Evolutionary conservation across 2,113 vertebrate species (phyloP).

Genomic region (Phyllopteryx taeniolatus): DNA sequence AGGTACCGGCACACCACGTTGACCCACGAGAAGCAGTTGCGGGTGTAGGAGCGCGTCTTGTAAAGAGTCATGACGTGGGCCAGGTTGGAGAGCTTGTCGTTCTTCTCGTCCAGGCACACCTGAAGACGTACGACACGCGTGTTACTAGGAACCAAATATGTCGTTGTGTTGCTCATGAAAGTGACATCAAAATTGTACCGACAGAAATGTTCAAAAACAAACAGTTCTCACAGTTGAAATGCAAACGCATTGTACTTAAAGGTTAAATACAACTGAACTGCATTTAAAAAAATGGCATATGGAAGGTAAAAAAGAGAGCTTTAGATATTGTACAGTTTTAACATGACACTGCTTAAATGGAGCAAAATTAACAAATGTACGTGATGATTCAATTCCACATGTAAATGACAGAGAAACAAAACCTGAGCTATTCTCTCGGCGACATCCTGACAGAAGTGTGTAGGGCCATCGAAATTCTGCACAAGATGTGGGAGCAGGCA

Average conservation of each 20-base stretch:
- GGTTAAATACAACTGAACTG: too few species aligned
- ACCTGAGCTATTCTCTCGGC: conserved; percentile 95
- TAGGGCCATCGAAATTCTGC: conserved; percentile 91
- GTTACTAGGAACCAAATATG: too few species aligned
- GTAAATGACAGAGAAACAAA: conserved; percentile 3
- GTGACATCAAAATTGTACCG: too few species aligned
- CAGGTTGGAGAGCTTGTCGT: conserved; percentile 91
- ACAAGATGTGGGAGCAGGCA: conserved; percentile 95
- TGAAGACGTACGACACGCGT: conserved; percentile 34
- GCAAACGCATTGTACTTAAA: too few species aligned
- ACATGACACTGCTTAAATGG: neutral
- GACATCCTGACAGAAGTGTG: conserved; percentile 90
- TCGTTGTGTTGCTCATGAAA: too few species aligned
- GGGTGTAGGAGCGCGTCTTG: conserved; percentile 92
- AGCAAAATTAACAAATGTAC: neutral
- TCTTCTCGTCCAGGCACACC: conserved; percentile 96
- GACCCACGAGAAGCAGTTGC: conserved; percentile 93
- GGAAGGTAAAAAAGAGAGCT: too few species aligned
- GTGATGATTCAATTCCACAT: neutral
- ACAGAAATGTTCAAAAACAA: too few species aligned
- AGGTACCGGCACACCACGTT: conserved; percentile 95
- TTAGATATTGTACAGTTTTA: neutral
- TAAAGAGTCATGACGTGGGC: conserved; percentile 98
- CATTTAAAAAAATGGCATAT: too few species aligned
- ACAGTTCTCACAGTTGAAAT: too few species aligned